Percentiles rank a stretch among this genome's conserved stretches.
phyloP scores from a whole-genome alignment of 2,113 vertebrate genomes.

The Cisticola juncidis region DNA sequence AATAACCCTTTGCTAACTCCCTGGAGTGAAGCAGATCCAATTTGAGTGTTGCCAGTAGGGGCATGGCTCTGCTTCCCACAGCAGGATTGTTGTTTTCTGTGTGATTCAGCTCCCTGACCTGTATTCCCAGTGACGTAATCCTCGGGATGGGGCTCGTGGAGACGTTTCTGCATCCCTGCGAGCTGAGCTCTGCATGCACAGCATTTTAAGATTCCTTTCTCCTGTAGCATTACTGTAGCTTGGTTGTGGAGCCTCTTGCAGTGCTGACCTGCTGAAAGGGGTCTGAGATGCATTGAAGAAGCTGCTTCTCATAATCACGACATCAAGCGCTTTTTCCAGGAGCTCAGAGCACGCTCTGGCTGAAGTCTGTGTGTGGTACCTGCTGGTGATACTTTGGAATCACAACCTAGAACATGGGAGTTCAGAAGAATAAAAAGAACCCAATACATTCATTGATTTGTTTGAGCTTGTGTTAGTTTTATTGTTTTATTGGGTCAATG shows the following conservation, averaged over 20 bases:
- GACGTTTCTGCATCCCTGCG: neutral
- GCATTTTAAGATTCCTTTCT: neutral
- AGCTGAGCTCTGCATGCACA: neutral
- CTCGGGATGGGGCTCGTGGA: neutral
- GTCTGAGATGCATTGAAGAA: neutral
- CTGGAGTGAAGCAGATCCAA: neutral
- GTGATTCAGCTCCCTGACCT: conserved; percentile 33
- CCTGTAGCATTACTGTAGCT: neutral
- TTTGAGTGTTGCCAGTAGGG: neutral
- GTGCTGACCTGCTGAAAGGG: neutral
- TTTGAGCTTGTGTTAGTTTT: neutral
- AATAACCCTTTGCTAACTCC: neutral
- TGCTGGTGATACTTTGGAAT: neutral
- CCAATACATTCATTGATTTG: accelerated
- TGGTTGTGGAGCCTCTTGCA: neutral
- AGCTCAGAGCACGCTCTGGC: neutral
- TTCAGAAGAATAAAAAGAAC: neutral
- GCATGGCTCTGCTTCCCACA: neutral
- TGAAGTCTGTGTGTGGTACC: neutral
- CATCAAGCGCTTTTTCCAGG: neutral
- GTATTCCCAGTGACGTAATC: neutral
- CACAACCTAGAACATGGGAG: neutral
- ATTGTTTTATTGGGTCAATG: neutral
- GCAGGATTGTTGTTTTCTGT: neutral
- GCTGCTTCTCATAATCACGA: neutral